Conservation (phyloP, 1,140 invertebrate genomes). For the Eufriesea mexicana region DNA sequence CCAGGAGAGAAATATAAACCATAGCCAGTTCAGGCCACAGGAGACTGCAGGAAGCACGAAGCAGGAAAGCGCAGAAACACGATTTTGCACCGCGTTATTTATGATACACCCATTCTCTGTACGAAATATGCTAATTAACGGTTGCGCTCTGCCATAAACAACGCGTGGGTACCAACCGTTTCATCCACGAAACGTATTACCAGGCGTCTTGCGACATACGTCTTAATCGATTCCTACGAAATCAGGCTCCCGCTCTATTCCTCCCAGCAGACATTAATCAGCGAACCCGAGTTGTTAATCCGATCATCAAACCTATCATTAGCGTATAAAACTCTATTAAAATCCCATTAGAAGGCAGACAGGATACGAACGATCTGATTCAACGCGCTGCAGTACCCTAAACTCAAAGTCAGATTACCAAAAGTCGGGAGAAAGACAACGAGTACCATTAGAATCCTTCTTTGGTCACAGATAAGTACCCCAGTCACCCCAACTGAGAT, state of each 20-base stretch:
- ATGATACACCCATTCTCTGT: background rate
- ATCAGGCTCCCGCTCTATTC: background rate
- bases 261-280: background rate
- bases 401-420: no score
- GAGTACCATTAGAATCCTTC: no score
- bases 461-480: no score
- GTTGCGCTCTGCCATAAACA: background rate
- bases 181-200: background rate
- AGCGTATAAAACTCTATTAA: background rate
- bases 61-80: constrained; percentile 6
- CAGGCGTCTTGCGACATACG: background rate
- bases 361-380: no score
- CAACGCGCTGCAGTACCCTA: no score
- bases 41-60: background rate
- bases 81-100: constrained; percentile 27
- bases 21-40: constrained; percentile 6
- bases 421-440: no score
- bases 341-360: no score
- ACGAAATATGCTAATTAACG: constrained; percentile 32
- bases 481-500: background rate
- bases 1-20: background rate
- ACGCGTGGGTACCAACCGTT: background rate
- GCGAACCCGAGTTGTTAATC: background rate
- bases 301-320: background rate
- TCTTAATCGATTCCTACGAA: background rate